A percentile compares a stretch with the other conserved stretches of the same genome.
These are phyloP conservation scores for Rhodeus uyekii DNA, from an alignment of 2,797 vertebrate genomes.

Conservation along the genomic window DNA sequence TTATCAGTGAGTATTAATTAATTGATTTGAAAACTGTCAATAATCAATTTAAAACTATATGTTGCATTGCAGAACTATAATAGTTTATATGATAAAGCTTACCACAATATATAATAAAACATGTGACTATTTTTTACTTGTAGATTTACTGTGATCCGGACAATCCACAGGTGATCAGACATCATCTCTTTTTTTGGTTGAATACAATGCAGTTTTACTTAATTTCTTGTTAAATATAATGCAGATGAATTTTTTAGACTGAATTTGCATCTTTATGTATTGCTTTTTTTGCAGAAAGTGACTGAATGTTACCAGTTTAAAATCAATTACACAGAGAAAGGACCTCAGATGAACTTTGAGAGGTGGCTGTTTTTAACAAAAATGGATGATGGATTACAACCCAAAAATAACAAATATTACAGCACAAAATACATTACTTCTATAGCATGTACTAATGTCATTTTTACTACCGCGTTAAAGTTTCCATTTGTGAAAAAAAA, in stretches of 20 bases:
- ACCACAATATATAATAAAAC: conserved; percentile 7
- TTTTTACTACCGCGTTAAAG: not conserved
- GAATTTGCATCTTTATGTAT: not conserved
- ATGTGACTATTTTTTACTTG: conserved; percentile 52
- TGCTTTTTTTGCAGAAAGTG: conserved; percentile 79
- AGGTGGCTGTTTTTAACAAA: conserved; percentile 74
- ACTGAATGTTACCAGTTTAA: conserved; percentile 97
- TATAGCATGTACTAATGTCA: not conserved
- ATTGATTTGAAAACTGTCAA: not conserved
- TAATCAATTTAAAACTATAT: not conserved
- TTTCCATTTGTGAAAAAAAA: not conserved
- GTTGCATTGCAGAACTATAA: not conserved
- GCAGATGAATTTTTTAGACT: not conserved
- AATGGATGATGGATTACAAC: not conserved
- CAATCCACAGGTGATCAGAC: conserved; percentile 78
- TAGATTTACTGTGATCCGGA: conserved; percentile 91
- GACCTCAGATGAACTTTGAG: conserved; percentile 85
- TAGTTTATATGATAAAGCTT: conserved; percentile 10
- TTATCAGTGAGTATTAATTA: conserved; percentile 88
- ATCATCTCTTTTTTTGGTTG: not conserved
- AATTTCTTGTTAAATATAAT: not conserved
- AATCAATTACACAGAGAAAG: conserved; percentile 85
- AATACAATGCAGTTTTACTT: not conserved
- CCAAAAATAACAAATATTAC: not conserved
- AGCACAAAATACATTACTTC: not conserved